Percentiles rank a stretch among this genome's conserved stretches.
phyloP scores from a whole-genome alignment of 1,140 invertebrate species.

The Eueides isabella region DNA sequence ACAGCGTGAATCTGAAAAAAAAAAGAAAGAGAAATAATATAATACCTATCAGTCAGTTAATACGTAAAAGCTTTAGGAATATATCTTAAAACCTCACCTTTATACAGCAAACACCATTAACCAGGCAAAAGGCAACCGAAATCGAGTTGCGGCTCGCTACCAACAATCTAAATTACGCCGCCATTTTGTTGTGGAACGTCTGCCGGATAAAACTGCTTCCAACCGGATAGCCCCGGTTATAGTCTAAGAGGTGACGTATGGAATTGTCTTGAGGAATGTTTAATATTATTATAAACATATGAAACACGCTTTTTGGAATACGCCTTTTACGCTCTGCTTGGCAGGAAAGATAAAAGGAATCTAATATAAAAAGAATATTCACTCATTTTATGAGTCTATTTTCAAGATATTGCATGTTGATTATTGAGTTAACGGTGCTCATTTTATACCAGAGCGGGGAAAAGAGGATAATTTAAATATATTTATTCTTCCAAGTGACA shows the following conservation, averaged over 20 bases:
- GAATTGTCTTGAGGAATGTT: neutral
- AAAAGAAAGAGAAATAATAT: neutral
- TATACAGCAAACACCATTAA: conserved; percentile 15
- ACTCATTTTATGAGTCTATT: no score
- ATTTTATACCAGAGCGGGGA: no score
- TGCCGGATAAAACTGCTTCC: conserved; percentile 31
- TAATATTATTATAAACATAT: neutral
- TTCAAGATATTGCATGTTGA: no score
- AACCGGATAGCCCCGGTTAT: conserved; percentile 29
- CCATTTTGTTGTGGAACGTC: conserved; percentile 36
- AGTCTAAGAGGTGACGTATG: conserved; percentile 11
- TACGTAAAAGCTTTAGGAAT: conserved; percentile 11
- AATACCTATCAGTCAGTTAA: neutral
- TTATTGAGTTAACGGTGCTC: no score
- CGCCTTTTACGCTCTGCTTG: no score
- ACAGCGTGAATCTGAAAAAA: no score
- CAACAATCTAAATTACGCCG: conserved; percentile 33
- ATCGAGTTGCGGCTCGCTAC: conserved; percentile 32
- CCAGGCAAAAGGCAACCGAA: conserved; percentile 29
- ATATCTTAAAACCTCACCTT: conserved; percentile 13
- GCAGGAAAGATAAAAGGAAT: no score
- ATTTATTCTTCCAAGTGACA: no score
- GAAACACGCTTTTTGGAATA: neutral
- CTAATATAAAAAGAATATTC: no score
- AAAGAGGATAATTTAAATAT: no score